Conservation (phyloP, 2,797 vertebrate species). For the Neostethus bicornis region DNA sequence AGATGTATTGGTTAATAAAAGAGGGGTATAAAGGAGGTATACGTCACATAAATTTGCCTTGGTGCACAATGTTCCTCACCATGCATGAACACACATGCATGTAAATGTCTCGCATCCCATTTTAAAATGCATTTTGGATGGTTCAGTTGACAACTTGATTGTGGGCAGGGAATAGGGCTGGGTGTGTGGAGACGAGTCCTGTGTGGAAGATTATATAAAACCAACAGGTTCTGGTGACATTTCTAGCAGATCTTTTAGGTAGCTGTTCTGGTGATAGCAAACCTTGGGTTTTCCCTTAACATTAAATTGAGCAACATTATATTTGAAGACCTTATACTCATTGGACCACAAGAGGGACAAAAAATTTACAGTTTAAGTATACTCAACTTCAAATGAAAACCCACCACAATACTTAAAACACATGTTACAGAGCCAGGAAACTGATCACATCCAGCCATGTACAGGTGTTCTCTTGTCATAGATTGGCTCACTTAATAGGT, state of each 20-base stretch:
- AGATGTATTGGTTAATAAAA: not conserved
- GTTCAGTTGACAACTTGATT: not conserved
- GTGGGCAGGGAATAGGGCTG: too few relatives aligned
- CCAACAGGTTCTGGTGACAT: not conserved
- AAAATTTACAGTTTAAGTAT: too few relatives aligned
- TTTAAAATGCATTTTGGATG: not conserved
- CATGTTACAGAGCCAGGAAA: too few relatives aligned
- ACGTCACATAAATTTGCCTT: not conserved
- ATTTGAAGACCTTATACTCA: too few relatives aligned
- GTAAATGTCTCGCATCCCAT: not conserved
- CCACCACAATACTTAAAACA: too few relatives aligned
- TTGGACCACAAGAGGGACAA: not conserved
- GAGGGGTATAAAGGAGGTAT: not conserved
- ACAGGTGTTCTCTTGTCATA: too few relatives aligned
- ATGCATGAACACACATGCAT: not conserved
- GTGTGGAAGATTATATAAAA: not conserved
- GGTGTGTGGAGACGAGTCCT: too few relatives aligned
- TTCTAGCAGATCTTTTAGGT: too few relatives aligned
- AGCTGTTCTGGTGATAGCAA: too few relatives aligned
- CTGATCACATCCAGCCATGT: too few relatives aligned
- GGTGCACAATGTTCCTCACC: not conserved
- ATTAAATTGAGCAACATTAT: not conserved
- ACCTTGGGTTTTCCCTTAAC: not conserved
- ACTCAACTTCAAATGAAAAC: too few relatives aligned
- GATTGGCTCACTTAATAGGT: too few relatives aligned